These are phyloP conservation scores for Sphenodon punctatus DNA, from an alignment of 2,797 vertebrate genomes.

Conservation along the genomic window DNA sequence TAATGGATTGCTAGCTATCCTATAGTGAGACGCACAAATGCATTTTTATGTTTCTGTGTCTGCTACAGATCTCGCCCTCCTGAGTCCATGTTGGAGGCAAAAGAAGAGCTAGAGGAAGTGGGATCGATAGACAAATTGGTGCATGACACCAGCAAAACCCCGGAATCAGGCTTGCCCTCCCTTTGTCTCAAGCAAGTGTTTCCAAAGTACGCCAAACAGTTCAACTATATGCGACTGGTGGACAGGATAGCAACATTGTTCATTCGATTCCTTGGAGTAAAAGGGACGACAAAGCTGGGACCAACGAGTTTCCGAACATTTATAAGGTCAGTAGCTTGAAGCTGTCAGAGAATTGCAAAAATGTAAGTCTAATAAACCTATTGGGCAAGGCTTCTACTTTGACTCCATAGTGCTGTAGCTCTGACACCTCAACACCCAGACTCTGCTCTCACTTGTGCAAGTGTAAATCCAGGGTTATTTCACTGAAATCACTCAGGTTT, in stretches of 20 bases:
- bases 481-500: too few species aligned
- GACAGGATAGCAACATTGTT: conserved; percentile 90
- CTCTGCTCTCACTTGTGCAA: too few species aligned
- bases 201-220: conserved; percentile 93
- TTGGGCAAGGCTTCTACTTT: accelerated
- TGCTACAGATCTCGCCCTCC: conserved; percentile 63
- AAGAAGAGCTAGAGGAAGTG: conserved; percentile 62
- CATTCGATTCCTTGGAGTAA: conserved; percentile 93
- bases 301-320: conserved; percentile 94
- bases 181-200: conserved; percentile 94
- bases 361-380: accelerated
- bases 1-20: not conserved
- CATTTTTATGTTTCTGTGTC: not conserved
- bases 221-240: conserved; percentile 87
- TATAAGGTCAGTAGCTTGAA: conserved; percentile 81
- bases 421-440: too few species aligned
- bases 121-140: conserved; percentile 27
- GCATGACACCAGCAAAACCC: not conserved
- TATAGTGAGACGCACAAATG: not conserved
- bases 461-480: too few species aligned
- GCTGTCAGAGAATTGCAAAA: not conserved
- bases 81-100: conserved; percentile 20
- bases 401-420: too few species aligned
- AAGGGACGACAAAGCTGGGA: conserved; percentile 90
- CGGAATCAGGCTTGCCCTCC: conserved; percentile 77